Evolutionary conservation across 2,888 invertebrate species (phyloP), one percentile per base, ranked within the genome.

Genomic region (Toxonevra muliebris): DNA sequence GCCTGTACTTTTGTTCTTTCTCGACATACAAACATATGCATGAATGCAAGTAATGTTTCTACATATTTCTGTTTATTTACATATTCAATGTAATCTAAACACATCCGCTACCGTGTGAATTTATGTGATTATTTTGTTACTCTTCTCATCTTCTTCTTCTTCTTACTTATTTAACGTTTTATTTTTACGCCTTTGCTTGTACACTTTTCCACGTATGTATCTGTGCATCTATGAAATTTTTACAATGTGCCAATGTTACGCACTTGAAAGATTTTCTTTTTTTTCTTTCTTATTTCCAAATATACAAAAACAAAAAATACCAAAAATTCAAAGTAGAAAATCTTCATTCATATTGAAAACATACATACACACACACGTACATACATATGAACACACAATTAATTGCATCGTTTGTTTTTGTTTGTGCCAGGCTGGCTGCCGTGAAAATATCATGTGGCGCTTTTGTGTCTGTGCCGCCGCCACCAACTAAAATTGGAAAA

Each of bases 391-490:
- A 48, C 41, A 50, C 48, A n/a, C 65, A 65, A 65, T 59, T 65
- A 59, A 58, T 58, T 59, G 65, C 20, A 68, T 45, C 62, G 40
- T 70, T 60, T 55, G 30, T 71, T 70, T 73, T 62, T 59, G 66
- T 75, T 65, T 75, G 62, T 74, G 74, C 76, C 75, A 71, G 50
- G 65, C 68, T 76, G 76, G 75, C 76, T 75, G 74, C 74, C 74
- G 70, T 70, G 71, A 59, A 66, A 70, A 71, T 63, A 71, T 74
- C 75, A 73, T 74, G 76, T 82, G 83, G 83, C 82, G 82, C 82
- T 83, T 82, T 82, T 78, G 79, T 81, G 82, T 82, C 82, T 82
- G 76, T 79, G 76, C 75, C 76, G 77, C 72, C 74, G 70, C 69
- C 71, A 71, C 68, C 52, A 12, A 19, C 19, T 17, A 48, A 2